Evolutionary conservation across 2,888 invertebrate species (phyloP).

Genomic region (Oasisia sp.): DNA sequence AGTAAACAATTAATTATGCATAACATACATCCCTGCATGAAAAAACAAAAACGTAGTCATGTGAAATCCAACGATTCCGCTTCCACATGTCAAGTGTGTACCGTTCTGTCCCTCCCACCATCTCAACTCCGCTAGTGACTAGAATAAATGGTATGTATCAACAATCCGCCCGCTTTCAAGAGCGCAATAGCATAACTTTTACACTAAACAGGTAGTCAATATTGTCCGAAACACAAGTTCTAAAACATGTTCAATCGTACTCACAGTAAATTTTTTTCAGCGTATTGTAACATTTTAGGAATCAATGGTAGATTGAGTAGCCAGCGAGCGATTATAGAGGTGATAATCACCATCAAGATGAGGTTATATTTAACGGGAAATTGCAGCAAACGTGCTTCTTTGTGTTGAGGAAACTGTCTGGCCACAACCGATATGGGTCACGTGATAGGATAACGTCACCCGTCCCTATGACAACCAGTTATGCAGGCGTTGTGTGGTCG

Average conservation of each 20-base stretch:
- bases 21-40: too few relatives aligned
- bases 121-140: too few relatives aligned
- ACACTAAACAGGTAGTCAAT: not conserved
- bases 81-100: too few relatives aligned
- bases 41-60: too few relatives aligned
- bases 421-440: not conserved
- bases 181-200: too few relatives aligned
- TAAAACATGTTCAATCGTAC: not conserved
- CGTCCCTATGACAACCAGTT: conserved; percentile 2
- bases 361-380: not conserved
- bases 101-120: too few relatives aligned
- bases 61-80: too few relatives aligned
- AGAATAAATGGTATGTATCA: too few relatives aligned
- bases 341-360: not conserved
- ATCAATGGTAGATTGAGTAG: not conserved
- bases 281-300: not conserved
- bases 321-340: not conserved
- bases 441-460: not conserved
- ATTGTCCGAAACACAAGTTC: not conserved
- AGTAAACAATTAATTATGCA: too few relatives aligned
- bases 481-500: not conserved
- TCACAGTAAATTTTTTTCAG: not conserved
- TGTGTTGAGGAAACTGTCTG: not conserved
- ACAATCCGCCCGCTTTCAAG: too few relatives aligned
- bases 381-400: not conserved